Conservation (phyloP, 2,797 vertebrate genomes). For the Pterois miles region DNA sequence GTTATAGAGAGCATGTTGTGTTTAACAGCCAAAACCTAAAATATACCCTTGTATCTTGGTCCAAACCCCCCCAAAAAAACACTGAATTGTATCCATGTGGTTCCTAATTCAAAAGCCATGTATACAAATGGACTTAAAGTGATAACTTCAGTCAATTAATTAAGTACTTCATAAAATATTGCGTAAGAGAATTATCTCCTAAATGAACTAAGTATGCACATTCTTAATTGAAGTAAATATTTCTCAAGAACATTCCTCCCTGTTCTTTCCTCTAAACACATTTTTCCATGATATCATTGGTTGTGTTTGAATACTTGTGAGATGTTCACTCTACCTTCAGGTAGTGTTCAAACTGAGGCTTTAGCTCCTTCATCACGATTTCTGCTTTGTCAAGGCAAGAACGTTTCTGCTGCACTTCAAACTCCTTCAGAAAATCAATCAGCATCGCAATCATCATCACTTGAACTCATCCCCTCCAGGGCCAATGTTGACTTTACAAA, state of each 20-base stretch:
- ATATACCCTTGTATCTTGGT: not conserved
- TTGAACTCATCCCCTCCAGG: not conserved
- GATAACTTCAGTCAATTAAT: not conserved
- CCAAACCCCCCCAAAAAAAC: not conserved
- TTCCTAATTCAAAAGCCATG: not conserved
- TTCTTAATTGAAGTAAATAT: not conserved
- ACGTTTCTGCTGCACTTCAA: constrained; percentile 57
- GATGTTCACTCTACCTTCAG: constrained; percentile 52
- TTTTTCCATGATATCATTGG: not conserved
- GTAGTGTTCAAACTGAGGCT: constrained; percentile 72
- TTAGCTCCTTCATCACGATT: constrained; percentile 66
- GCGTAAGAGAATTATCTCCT: not conserved
- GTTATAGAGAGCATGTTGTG: not conserved
- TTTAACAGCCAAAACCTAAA: not conserved
- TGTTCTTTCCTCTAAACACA: not conserved
- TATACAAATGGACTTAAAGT: not conserved
- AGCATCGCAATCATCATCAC: not conserved
- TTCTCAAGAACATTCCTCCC: no score
- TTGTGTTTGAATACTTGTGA: not conserved
- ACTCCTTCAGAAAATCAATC: constrained; percentile 58
- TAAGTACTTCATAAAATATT: not conserved
- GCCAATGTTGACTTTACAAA: not conserved
- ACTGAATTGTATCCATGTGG: not conserved
- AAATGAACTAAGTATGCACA: not conserved
- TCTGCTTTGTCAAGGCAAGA: constrained; percentile 67